Evolutionary conservation across 2,888 invertebrate species (phyloP).

Genomic region (Encarsia formosa): DNA sequence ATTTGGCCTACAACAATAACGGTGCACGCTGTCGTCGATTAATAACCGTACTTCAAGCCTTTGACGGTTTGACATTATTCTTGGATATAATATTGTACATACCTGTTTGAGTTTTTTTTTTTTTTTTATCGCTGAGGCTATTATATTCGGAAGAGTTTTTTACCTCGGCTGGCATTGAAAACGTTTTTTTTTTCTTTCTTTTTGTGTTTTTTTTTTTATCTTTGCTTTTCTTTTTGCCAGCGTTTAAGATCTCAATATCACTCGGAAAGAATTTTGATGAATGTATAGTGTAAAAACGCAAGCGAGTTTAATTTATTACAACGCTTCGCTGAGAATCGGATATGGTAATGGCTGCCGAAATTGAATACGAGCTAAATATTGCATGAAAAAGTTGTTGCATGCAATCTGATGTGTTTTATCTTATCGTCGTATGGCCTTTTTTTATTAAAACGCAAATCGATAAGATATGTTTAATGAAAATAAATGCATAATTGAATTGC

Average conservation of each 20-base stretch:
- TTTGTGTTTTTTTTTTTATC: background rate
- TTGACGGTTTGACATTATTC: constrained; percentile 6
- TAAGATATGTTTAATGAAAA: constrained; percentile 10
- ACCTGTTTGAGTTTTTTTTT: background rate
- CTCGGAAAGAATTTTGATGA: background rate
- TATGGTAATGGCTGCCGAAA: too few species aligned
- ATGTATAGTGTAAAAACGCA: background rate
- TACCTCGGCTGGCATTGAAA: background rate
- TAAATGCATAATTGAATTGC: constrained; percentile 2
- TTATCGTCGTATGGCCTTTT: constrained; percentile 12
- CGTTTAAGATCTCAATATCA: background rate
- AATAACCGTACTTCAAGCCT: constrained; percentile 10
- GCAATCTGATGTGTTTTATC: constrained; percentile 6
- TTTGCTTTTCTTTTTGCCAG: background rate
- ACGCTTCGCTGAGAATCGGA: background rate
- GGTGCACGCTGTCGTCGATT: background rate
- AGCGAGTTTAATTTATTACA: background rate
- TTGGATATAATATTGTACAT: background rate
- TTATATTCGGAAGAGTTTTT: constrained; percentile 5
- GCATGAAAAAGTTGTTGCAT: constrained; percentile 1
- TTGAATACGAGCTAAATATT: too few species aligned
- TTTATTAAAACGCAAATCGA: constrained; percentile 9
- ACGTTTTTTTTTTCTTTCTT: background rate
- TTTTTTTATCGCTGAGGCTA: background rate
- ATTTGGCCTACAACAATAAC: constrained; percentile 1